phyloP scores from a whole-genome alignment of 2,113 vertebrate species.

The Toxotes chatareus region DNA sequence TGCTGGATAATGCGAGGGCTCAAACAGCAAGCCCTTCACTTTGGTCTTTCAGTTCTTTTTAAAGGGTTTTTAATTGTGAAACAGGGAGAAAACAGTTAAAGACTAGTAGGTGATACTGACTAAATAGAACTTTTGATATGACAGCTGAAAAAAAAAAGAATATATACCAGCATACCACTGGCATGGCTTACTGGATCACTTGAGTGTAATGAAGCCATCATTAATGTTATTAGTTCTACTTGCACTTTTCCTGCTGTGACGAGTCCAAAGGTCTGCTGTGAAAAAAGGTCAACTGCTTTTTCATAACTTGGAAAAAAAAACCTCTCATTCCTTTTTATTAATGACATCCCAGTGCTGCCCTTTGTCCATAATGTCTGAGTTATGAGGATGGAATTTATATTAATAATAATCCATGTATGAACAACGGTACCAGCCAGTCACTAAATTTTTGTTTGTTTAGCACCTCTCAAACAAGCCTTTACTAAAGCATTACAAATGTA shows the following conservation, averaged over 20 bases:
- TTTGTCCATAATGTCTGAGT: background rate
- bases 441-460: background rate
- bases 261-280: background rate
- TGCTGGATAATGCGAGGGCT: background rate
- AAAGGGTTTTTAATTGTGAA: conserved; percentile 5
- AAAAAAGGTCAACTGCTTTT: conserved; percentile 45
- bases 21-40: background rate
- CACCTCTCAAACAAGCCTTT: background rate
- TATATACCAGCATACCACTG: background rate
- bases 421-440: too few species aligned
- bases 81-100: background rate
- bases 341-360: background rate
- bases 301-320: background rate
- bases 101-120: background rate
- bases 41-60: background rate
- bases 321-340: background rate
- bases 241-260: conserved; percentile 15
- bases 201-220: conserved; percentile 6
- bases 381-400: background rate
- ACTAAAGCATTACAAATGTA: background rate
- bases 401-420: background rate
- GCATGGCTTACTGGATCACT: background rate
- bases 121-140: background rate
- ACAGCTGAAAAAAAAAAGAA: background rate
- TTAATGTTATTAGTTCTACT: conserved; percentile 30